A percentile compares a stretch with the other conserved stretches of the same genome.
phyloP scores from a whole-genome alignment of 2,797 vertebrate genomes.

The Discoglossus pictus region DNA sequence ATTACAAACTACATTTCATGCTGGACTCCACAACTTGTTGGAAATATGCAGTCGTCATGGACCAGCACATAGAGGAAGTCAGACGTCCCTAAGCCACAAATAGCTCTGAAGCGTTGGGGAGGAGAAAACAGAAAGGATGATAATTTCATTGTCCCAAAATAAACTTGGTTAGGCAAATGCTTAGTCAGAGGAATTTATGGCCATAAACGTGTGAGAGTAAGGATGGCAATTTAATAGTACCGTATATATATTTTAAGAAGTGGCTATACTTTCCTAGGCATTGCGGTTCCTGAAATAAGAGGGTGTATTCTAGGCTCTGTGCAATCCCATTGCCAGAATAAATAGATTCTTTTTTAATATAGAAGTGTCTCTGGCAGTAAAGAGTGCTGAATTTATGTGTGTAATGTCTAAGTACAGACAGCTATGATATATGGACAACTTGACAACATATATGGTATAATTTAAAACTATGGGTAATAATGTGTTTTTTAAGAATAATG shows the following conservation, averaged over 20 bases:
- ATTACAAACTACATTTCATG: constrained; percentile 14
- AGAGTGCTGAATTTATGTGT: no score
- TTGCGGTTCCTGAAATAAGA: constrained; percentile 48
- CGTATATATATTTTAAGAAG: constrained; percentile 43
- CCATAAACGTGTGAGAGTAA: constrained; percentile 38
- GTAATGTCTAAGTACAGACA: no score
- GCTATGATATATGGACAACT: no score
- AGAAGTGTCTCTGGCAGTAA: not conserved
- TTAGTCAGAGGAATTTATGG: constrained; percentile 32
- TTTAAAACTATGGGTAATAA: no score
- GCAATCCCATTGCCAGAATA: constrained; percentile 16
- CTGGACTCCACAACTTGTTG: not conserved
- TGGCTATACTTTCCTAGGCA: constrained; percentile 25
- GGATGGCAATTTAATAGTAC: constrained; percentile 44
- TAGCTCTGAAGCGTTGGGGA: constrained; percentile 10
- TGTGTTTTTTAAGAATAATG: no score
- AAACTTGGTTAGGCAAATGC: constrained; percentile 26
- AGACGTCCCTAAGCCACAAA: constrained; percentile 16
- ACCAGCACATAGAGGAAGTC: not conserved
- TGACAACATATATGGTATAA: no score
- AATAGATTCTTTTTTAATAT: constrained; percentile 17
- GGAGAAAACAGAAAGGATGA: constrained; percentile 1
- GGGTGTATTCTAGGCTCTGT: constrained; percentile 43
- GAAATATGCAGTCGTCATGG: not conserved
- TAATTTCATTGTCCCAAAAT: constrained; percentile 35